Conservation (phyloP, 1,140 invertebrate genomes). For the Asbolus verrucosus region DNA sequence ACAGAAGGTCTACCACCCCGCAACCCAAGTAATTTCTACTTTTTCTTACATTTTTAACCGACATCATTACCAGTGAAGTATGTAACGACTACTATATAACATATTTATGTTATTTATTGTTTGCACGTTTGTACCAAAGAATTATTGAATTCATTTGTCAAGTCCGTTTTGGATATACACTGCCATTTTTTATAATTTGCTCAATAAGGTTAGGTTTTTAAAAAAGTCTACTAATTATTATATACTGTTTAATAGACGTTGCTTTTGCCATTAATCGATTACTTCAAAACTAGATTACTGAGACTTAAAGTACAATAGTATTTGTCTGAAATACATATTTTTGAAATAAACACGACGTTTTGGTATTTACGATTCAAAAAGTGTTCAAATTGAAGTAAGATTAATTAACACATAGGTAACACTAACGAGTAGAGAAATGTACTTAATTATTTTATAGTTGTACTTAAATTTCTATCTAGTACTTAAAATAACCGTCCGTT, state of each 20-base stretch:
- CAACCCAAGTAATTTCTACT: conserved; percentile 59
- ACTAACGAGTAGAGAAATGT: conserved; percentile 10
- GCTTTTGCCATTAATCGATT: background rate
- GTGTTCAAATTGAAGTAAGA: conserved; percentile 39
- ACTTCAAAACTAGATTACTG: background rate
- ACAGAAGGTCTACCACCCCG: conserved; percentile 65
- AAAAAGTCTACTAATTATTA: background rate
- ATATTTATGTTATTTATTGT: too few species aligned
- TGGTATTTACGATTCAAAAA: conserved; percentile 1
- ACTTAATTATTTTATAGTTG: background rate
- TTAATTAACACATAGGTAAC: conserved; percentile 31
- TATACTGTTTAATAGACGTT: background rate
- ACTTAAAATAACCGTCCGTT: conserved; percentile 18
- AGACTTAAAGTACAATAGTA: background rate
- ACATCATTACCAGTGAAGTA: conserved; percentile 30
- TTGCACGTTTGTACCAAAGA: conserved; percentile 41
- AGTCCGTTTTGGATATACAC: conserved; percentile 24
- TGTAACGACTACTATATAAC: background rate
- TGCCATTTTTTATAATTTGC: conserved; percentile 39
- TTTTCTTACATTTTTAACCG: background rate
- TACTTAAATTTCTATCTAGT: conserved; percentile 9
- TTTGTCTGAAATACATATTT: too few species aligned
- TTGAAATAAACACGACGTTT: conserved; percentile 2
- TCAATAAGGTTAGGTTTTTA: conserved; percentile 19
- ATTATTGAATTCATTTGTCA: background rate